Evolutionary conservation across 1,140 invertebrate species (phyloP), one percentile per base, ranked within the genome.

Genomic region (Pachypsylla venusta): DNA sequence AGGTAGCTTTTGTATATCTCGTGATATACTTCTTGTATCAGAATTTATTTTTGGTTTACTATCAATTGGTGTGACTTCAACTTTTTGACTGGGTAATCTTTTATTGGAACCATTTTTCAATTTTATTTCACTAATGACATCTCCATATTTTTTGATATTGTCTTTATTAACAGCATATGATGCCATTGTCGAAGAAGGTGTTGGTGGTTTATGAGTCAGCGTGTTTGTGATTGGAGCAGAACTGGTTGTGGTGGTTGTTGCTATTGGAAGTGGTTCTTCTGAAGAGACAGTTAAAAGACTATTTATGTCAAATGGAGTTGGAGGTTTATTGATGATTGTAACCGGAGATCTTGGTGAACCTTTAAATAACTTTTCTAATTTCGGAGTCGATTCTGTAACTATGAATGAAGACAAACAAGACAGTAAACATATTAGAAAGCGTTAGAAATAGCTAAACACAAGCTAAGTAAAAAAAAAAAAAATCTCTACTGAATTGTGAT

Each of bases 281-380:
- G n/a, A n/a, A 35, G 30, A 10, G n/a, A 35, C 7, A 35, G 30
- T 35, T 35, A 35, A 35, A 7, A 35, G 30, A 35, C 30, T 35
- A 35, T 7, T 35, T n/a, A 35, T n/a, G 30, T 35, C 30, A n/a
- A 35, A 35, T 35, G 30, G 30, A 7, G 30, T 35, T 7, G 30
- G 30, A 35, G 30, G 30, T n/a, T 35, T 35, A n/a, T 35, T 35
- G 7, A 65, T 61, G 40, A 67, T 54, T 40, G 61, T 66, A 26
- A 67, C 64, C 10, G 66, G 66, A 7, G 66, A 66, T 56, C 60
- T 62, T 16, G 65, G 63, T 12, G 62, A 48, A 2, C 63, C 65
- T 12, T 60, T 62, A 63, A 67, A 67, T 54, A 67, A 61, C 26
- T 67, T 59, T 40, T 67, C 66, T 65, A 67, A 53, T 57, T 66